Evolutionary conservation across 2,888 invertebrate genomes (phyloP), one percentile per base, ranked within the genome.

Genomic region (Zeuzera pyrina): DNA sequence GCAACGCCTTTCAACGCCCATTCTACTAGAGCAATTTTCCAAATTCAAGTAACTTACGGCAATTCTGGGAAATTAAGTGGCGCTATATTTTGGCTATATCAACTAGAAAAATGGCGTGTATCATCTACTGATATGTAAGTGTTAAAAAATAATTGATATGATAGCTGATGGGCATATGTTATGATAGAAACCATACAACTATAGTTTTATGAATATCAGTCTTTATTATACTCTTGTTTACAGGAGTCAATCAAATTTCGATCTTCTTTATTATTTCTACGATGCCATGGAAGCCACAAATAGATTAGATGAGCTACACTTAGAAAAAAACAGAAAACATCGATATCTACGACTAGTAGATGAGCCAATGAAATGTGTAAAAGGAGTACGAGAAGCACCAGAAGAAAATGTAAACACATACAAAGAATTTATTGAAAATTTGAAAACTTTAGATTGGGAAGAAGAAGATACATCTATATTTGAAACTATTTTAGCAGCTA

Each of bases 261-360:
- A 96, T 65, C 87, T 95, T 12, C 88, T 97, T 41, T 96, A 97
- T 73, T 95, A 94, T 61, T 89, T 95, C 45, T 94, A 94, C 66
- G 95, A 96, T 58, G 93, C 90, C 3, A 86, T 96, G 61, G 88
- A 89, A 45, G 85, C 88, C 7, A 85, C 87, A 11, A 88, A 89
- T 33, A 85, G 88, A 34, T 72, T 91, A 23, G 86, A 87, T 22
- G 86, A 90, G 26, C 91, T 92, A 45, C 74, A 84, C 38, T 70
- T 97, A 25, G 88, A 91, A 30, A 65, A 86, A 0, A 89, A 89
- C 16, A 86, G 90, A 44, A 86, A 87, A 39, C 93, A 94, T 69
- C 86, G 91, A 30, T 94, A 93, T 58, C 73, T 95, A 21, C 85
- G 93, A 43, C 84, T 89, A 49, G 72, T 85, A 23, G 86, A 88